Conservation (phyloP, 2,113 vertebrate species). For the Python bivittatus region DNA sequence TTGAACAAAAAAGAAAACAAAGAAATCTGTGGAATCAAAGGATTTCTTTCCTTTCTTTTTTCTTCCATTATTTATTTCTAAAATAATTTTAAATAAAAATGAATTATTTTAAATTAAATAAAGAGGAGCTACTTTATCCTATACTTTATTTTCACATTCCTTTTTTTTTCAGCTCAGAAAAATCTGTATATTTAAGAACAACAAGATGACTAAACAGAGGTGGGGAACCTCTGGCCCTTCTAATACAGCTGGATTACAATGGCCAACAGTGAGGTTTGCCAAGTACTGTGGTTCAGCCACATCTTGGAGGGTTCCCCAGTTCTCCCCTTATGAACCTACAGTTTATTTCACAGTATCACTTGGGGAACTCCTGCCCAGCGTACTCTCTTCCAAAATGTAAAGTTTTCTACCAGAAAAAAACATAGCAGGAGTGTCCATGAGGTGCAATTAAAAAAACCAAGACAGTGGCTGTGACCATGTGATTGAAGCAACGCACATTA, state of each 20-base stretch:
- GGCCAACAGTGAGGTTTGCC: not conserved
- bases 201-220: not conserved
- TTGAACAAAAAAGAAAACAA: not conserved
- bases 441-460: not conserved
- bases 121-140: not conserved
- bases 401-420: not conserved
- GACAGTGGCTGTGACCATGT: not conserved
- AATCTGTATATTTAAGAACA: not conserved
- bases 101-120: not conserved
- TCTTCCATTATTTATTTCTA: not conserved
- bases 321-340: not conserved
- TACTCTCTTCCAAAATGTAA: not conserved
- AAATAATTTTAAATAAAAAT: not conserved
- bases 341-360: not conserved
- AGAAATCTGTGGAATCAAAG: not conserved
- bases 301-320: not conserved
- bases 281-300: not conserved
- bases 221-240: not conserved
- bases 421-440: not conserved
- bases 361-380: not conserved
- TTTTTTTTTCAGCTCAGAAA: not conserved
- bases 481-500: not conserved
- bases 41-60: not conserved
- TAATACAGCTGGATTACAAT: not conserved
- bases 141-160: not conserved